These are phyloP conservation scores for Tholera decimalis DNA, from an alignment of 2,888 invertebrate genomes.

Conservation along the genomic window DNA sequence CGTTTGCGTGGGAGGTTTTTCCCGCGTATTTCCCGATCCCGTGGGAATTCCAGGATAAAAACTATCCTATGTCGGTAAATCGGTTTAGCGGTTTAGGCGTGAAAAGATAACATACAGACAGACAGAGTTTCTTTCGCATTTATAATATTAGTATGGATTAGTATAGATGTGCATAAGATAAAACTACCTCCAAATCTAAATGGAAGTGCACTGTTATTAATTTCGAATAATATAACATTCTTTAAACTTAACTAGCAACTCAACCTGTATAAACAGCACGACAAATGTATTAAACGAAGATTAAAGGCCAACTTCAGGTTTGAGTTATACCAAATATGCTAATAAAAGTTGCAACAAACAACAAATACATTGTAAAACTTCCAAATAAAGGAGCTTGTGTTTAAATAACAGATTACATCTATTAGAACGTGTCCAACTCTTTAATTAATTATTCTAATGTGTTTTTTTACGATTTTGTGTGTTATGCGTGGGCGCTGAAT, in stretches of 20 bases:
- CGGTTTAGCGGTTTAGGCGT: too few relatives aligned
- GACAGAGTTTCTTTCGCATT: too few relatives aligned
- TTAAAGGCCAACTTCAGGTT: constrained; percentile 10
- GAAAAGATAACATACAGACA: too few relatives aligned
- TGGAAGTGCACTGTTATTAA: too few relatives aligned
- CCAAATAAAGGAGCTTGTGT: constrained; percentile 23
- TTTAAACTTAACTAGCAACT: not conserved
- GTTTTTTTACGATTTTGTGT: not conserved
- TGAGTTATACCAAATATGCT: constrained; percentile 20
- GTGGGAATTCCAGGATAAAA: too few relatives aligned
- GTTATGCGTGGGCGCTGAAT: constrained; percentile 4
- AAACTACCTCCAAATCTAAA: too few relatives aligned
- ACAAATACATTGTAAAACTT: constrained; percentile 10
- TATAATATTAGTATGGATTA: too few relatives aligned
- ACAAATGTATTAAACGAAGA: not conserved
- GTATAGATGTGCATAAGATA: too few relatives aligned
- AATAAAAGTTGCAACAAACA: constrained; percentile 14
- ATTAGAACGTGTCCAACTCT: constrained; percentile 8
- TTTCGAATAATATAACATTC: too few relatives aligned
- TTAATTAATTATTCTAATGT: constrained; percentile 27
- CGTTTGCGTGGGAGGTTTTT: too few relatives aligned
- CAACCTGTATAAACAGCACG: not conserved
- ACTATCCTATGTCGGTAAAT: too few relatives aligned
- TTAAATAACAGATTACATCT: constrained; percentile 23
- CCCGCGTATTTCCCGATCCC: too few relatives aligned